Evolutionary conservation across 2,797 vertebrate genomes (phyloP), one percentile per base, ranked within the genome.

Genomic region (Chiroxiphia lanceolata): DNA sequence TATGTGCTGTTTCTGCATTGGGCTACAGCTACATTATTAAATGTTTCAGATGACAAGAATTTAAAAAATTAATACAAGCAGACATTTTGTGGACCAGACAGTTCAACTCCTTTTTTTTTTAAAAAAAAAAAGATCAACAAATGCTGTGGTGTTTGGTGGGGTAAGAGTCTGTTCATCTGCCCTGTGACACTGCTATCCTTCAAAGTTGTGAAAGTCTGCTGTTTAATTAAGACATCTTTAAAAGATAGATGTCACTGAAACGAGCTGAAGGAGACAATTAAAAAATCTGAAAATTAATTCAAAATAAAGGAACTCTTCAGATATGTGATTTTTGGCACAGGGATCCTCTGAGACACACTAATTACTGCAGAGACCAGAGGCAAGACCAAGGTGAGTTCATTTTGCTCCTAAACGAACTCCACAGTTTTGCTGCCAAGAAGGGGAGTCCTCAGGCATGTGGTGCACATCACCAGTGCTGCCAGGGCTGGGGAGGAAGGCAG

Each of bases 231-330:
- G 80, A 65, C 36, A 36, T 87, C 83, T 79, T 44, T 21, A 27
- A 83, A 93, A 86, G n/a, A 77, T 10, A 42, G 33, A 33, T 83
- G 54, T 63, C 87, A 85, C 59, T 78, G 53, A 81, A 85, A 59
- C 23, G 11, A 64, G 65, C 75, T 78, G 79, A 86, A 94, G 51
- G 76, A 91, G 47, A 81, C 72, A 76, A 87, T 80, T 87, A 75
- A 93, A 88, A 83, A 84, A 69, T 27, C 59, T 91, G 79, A 70
- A 81, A 91, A 94, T 79, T 51, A 90, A 90, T 84, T 81, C 38
- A 83, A 69, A 96, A 94, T 87, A 72, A 65, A 82, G 4, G 15
- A 56, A 60, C 65, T 76, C 13, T 70, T 92, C 51, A 86, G 50
- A 76, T 48, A n/a, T 56, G 6, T 69, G 38, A 56, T 86, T 94